These are phyloP conservation scores for Diabrotica virgifera DNA, from an alignment of 1,140 invertebrate genomes.

Conservation along the genomic window DNA sequence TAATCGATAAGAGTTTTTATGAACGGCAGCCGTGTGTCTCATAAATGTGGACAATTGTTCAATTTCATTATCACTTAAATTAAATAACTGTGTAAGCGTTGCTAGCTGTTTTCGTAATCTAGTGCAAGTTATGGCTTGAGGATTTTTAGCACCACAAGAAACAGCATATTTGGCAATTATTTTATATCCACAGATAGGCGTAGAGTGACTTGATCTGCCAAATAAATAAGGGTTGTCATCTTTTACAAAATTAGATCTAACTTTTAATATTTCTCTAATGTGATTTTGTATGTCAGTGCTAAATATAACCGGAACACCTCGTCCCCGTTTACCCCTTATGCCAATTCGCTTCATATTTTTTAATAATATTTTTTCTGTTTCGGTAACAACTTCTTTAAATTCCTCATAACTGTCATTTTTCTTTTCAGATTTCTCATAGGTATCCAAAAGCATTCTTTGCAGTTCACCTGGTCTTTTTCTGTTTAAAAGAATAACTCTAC, in stretches of 20 bases:
- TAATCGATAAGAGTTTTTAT: constrained; percentile 25
- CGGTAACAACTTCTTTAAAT: constrained; percentile 21
- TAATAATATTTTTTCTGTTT: constrained; percentile 25
- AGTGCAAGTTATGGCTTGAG: constrained; percentile 28
- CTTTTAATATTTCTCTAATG: constrained; percentile 17
- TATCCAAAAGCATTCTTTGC: constrained; percentile 9
- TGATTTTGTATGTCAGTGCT: constrained; percentile 20
- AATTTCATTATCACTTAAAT: constrained; percentile 38
- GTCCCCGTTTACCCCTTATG: constrained; percentile 26
- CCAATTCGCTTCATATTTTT: constrained; percentile 26
- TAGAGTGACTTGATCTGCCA: constrained; percentile 11
- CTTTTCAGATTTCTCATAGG: not conserved
- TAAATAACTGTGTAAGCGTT: constrained; percentile 38
- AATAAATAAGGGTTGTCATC: constrained; percentile 27
- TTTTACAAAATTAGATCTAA: constrained; percentile 19
- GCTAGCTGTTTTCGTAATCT: constrained; percentile 43
- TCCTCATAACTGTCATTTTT: constrained; percentile 17
- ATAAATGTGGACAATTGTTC: constrained; percentile 43
- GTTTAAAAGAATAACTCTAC: constrained; percentile 33
- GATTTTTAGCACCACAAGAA: constrained; percentile 22
- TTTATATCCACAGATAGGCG: constrained; percentile 18
- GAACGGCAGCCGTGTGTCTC: constrained; percentile 32
- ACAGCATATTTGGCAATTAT: constrained; percentile 13
- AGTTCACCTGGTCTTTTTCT: constrained; percentile 35
- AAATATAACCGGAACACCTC: constrained; percentile 28